Evolutionary conservation across 2,113 vertebrate genomes (phyloP).

Genomic region (Sapajus apella): DNA sequence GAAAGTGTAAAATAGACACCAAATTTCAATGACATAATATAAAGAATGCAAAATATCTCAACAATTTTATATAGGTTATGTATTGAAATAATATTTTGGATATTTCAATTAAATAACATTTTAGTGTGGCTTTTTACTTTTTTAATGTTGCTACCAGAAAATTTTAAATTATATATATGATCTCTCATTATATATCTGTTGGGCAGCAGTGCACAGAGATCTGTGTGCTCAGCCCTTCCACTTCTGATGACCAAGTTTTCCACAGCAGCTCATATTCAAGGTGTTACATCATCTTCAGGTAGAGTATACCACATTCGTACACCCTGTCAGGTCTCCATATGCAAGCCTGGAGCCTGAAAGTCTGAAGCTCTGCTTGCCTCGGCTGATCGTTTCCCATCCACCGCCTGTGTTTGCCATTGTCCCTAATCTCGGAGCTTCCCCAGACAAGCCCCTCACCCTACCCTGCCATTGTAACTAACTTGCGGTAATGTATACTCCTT

Average conservation of each 20-base stretch:
- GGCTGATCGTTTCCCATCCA: no score
- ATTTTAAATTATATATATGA: neutral
- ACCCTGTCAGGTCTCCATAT: no score
- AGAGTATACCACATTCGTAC: neutral
- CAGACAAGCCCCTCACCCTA: no score
- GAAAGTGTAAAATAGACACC: conserved; percentile 20
- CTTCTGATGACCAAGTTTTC: conserved; percentile 6
- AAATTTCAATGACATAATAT: conserved; percentile 32
- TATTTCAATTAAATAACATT: conserved; percentile 22
- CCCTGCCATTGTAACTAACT: no score
- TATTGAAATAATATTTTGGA: conserved; percentile 42
- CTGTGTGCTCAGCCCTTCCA: neutral
- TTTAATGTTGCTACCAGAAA: conserved; percentile 38
- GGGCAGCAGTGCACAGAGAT: neutral
- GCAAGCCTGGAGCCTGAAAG: no score
- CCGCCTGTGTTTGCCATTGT: no score
- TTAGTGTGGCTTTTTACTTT: neutral
- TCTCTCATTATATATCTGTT: neutral
- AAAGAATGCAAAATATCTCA: conserved; percentile 33
- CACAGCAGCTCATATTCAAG: neutral
- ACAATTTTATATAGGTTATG: neutral
- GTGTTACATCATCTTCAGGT: neutral
- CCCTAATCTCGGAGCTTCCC: no score
- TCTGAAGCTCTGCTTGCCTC: no score
- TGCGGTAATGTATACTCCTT: no score